A percentile compares a stretch with the other conserved stretches of the same genome.
Evolutionary conservation across 2,113 vertebrate genomes (phyloP).

Genomic region (Hydrolagus affinis): DNA sequence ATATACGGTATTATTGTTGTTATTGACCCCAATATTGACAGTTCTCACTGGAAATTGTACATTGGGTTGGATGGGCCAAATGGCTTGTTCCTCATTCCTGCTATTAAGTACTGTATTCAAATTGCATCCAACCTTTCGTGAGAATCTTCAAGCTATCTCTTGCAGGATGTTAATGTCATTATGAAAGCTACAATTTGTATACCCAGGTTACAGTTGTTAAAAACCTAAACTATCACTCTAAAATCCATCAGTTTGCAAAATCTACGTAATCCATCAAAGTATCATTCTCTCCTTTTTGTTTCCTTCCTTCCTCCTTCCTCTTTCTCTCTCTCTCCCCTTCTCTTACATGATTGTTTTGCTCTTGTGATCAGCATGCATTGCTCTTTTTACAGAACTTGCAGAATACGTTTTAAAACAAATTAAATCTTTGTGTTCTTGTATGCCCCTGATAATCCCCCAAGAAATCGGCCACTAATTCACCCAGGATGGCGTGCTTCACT

Average conservation of each 20-base stretch:
- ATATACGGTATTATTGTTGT: no score
- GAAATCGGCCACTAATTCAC: constrained; percentile 50
- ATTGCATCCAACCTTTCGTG: no score
- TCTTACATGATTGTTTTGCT: no score
- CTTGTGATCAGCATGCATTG: constrained; percentile 31
- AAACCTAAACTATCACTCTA: not conserved
- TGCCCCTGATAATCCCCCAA: constrained; percentile 44
- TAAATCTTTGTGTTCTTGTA: constrained; percentile 42
- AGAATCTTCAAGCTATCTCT: no score
- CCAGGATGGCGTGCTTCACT: constrained; percentile 42
- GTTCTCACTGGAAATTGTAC: no score
- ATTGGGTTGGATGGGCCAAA: no score
- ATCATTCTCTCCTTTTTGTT: not conserved
- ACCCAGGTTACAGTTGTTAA: not conserved
- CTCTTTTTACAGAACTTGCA: constrained; percentile 47
- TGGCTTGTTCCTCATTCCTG: no score
- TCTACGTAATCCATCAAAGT: not conserved
- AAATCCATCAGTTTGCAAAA: not conserved
- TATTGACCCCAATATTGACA: no score
- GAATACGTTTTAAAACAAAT: constrained; percentile 46
- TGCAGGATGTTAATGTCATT: not conserved
- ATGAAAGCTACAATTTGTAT: not conserved
- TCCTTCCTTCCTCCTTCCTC: no score
- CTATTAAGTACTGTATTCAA: no score
- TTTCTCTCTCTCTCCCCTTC: no score